Base-by-base conservation (phyloP, 30 jellyfish, hydroid and myxozoan genomes). In the Catostylus mosaicus region DNA sequence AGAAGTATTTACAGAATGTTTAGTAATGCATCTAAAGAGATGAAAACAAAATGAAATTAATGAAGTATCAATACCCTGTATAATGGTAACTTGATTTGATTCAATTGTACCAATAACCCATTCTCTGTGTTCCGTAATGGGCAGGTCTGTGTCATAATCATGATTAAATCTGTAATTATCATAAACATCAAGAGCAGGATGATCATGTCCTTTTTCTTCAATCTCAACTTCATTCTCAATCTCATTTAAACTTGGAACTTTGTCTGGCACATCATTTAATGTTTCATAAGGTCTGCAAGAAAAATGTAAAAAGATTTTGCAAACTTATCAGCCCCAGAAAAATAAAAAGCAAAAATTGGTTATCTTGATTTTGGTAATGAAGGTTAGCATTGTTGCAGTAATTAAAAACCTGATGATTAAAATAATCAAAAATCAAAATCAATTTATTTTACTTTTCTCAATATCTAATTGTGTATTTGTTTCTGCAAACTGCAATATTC, bases 81-180 rank as follows among this genome's bases (percentile, higher is more conserved):
- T 85, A 22, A 95, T 82, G 1, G 99, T 95, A 61, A 89, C 99
- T 62, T 88, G 96, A 68, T 85, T 83, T 33, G 87, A 67, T 75
- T 96, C 98, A 24, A 96, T 90, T 30, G 97, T 96, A 18, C 92
- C 96, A 59, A 96, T 57, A 19, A 96, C 89, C 74, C 81, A 59
- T 51, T 90, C 94, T 43, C 83, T 76, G 62, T 68, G 80, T 37
- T 87, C 94, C 0, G 97, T 89, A 45, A 96, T 90, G 27, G 99
- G 99, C 20, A 96, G 81, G 3, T 82, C 36, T 40, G 67, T 57
- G 74, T 96, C 99, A 75, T 90, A 96, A 9, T 73, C 81, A 68
- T 90, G 97, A 3, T 73, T 87, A 83, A 96, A 96, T 0, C 48
- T 29, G 68, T 90, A 96, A 66, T 90, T 96, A 43, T 96, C 96